Conservation (phyloP, 2,888 invertebrate species). For the Amphimallon solstitiale region DNA sequence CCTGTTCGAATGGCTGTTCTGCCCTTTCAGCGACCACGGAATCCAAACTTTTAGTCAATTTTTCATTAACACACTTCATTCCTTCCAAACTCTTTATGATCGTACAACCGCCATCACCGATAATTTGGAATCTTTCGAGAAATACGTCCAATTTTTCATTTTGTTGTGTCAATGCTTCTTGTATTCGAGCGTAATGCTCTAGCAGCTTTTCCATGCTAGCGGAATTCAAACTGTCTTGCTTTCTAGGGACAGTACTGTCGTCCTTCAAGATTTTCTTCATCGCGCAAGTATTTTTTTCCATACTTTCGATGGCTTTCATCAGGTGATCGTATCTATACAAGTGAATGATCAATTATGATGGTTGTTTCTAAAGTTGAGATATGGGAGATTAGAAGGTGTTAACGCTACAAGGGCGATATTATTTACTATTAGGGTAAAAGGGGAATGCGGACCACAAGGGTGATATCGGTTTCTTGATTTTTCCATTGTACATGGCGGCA, state of each 20-base stretch:
- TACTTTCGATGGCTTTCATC: constrained; percentile 23
- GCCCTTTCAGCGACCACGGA: neutral
- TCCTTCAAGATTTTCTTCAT: constrained; percentile 9
- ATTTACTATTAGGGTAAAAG: too few relatives aligned
- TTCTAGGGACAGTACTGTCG: neutral
- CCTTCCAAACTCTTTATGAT: constrained; percentile 10
- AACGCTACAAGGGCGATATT: too few relatives aligned
- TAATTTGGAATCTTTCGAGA: neutral
- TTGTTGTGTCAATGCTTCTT: constrained; percentile 41
- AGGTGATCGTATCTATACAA: constrained; percentile 42
- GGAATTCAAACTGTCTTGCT: constrained; percentile 13
- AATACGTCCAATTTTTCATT: constrained; percentile 42
- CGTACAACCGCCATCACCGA: constrained; percentile 1
- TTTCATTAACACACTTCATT: neutral
- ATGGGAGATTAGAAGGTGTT: too few relatives aligned
- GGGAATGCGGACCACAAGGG: too few relatives aligned
- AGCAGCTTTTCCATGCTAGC: constrained; percentile 35
- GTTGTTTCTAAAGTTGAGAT: neutral
- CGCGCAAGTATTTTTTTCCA: constrained; percentile 13
- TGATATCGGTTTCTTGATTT: too few relatives aligned
- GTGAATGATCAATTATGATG: neutral
- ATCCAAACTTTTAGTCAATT: neutral
- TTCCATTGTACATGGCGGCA: too few relatives aligned
- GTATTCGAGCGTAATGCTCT: constrained; percentile 39
- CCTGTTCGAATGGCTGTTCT: too few relatives aligned